A percentile compares a stretch with the other conserved stretches of the same genome.
phyloP scores from a whole-genome alignment of 1,140 invertebrate species.

The Proctacanthus coquilletti region DNA sequence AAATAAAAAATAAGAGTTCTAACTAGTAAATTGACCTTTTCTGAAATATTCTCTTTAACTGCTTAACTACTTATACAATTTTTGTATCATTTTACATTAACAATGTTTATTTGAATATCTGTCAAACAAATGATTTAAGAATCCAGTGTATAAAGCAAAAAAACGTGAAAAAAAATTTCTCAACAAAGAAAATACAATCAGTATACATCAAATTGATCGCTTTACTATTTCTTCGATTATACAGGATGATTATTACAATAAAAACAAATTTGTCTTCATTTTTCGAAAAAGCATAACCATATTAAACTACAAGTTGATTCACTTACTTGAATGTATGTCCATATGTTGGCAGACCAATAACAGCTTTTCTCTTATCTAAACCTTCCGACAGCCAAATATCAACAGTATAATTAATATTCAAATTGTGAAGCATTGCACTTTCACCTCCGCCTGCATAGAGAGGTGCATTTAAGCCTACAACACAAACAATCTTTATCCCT shows the following conservation, averaged over 20 bases:
- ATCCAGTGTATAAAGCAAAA: too few species aligned
- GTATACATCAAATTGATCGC: too few species aligned
- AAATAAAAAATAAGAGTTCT: background rate
- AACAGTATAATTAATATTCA: slow-evolving; percentile 72
- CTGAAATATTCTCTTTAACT: too few species aligned
- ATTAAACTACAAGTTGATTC: background rate
- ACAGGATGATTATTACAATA: too few species aligned
- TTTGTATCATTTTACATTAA: too few species aligned
- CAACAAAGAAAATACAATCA: too few species aligned
- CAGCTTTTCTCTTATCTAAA: slow-evolving; percentile 66
- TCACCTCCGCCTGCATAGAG: slow-evolving; percentile 45
- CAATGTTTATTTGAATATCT: too few species aligned
- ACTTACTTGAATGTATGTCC: slow-evolving; percentile 62
- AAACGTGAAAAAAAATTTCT: too few species aligned
- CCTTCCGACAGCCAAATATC: slow-evolving; percentile 66
- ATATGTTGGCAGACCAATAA: slow-evolving; percentile 80
- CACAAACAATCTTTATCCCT: background rate
- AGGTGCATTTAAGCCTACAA: slow-evolving; percentile 54
- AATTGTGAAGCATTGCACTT: slow-evolving; percentile 44
- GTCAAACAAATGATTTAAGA: too few species aligned
- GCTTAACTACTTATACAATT: too few species aligned
- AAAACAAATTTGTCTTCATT: slow-evolving; percentile 1
- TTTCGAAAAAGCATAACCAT: background rate
- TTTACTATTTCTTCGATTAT: too few species aligned
- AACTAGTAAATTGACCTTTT: too few species aligned